Percentiles rank a stretch among this genome's conserved stretches.
These are phyloP conservation scores for Lepilemur septentrionalis DNA, from an alignment of 2,797 vertebrate species.

Conservation along the genomic window DNA sequence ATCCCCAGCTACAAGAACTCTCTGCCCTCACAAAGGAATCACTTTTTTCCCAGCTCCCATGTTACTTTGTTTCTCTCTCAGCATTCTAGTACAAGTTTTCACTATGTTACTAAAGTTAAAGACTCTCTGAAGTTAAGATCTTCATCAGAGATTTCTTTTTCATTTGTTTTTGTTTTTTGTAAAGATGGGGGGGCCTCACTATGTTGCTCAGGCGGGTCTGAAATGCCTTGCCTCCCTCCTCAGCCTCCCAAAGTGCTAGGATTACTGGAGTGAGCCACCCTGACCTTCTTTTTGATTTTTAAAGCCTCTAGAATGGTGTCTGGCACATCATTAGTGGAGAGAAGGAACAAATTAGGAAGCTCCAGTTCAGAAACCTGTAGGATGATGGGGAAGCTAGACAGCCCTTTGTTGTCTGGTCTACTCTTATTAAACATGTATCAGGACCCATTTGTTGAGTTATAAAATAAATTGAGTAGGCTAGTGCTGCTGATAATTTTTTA, in stretches of 20 bases:
- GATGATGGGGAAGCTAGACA: not conserved
- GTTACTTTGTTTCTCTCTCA: not conserved
- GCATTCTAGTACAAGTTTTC: not conserved
- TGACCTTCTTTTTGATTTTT: not conserved
- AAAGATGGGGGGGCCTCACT: not conserved
- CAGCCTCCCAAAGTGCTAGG: not conserved
- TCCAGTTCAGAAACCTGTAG: not conserved
- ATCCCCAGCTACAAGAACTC: not conserved
- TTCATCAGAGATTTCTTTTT: not conserved
- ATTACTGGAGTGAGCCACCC: not conserved
- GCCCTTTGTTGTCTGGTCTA: not conserved
- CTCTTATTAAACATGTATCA: not conserved
- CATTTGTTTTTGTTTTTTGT: not conserved
- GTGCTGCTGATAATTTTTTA: not conserved
- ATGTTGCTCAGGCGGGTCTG: no score
- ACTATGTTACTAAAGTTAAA: not conserved
- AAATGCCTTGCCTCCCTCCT: not conserved
- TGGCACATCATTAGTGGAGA: constrained; percentile 11
- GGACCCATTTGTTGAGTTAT: not conserved
- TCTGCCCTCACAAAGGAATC: not conserved
- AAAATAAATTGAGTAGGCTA: not conserved
- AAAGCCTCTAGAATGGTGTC: not conserved
- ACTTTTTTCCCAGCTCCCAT: not conserved
- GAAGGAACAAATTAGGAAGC: not conserved
- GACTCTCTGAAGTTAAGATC: not conserved